Evolutionary conservation across 2,888 invertebrate species (phyloP), one percentile per base, ranked within the genome.

Genomic region (Drosophila helvetica): DNA sequence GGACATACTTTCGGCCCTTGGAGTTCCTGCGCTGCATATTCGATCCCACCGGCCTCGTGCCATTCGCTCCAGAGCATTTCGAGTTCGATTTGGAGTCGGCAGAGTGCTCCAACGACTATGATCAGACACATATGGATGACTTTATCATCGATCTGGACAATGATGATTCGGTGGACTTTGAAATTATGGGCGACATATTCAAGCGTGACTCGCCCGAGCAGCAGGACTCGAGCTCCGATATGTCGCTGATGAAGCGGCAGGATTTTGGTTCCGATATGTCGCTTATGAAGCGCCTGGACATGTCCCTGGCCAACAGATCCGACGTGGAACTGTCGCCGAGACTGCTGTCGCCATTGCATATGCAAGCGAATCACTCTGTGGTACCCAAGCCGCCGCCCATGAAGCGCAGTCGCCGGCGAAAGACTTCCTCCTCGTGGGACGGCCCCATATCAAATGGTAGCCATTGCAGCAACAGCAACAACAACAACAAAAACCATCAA

Each of bases 141-240:
- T 79, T 86, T 9, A 27, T 69, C 7, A 75, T 88, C 6, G 86
- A 86, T 45, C 46, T 79, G 12, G 84, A 86, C 12, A 75, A 75
- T 33, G 88, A 86, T 30, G 80, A 86, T 54, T 84, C 81, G 0
- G 74, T 77, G 52, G 89, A 78, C 9, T 86, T 88, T 51, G 85
- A 88, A 12, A 74, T 86, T 9, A 75, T 88, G 51, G 78, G 74
- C 0, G 85, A 85, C 27, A 86, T 88, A 33, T 85, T 88, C 10
- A 76, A 84, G 42, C 70, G 70, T 4, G 70, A 72, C 0, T 10
- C 70, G 7, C 6, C 55, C 1, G 47, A 53, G 6, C 43, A 19
- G 0, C 45, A 53, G 2, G 75, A 73, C 4, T 63, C 67, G 1
- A 52, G 61, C 1, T 71, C 78, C 3, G 68, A 79, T 17, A 51